These are phyloP conservation scores for Limenitis camilla DNA, from an alignment of 2,888 invertebrate species.

Conservation along the genomic window DNA sequence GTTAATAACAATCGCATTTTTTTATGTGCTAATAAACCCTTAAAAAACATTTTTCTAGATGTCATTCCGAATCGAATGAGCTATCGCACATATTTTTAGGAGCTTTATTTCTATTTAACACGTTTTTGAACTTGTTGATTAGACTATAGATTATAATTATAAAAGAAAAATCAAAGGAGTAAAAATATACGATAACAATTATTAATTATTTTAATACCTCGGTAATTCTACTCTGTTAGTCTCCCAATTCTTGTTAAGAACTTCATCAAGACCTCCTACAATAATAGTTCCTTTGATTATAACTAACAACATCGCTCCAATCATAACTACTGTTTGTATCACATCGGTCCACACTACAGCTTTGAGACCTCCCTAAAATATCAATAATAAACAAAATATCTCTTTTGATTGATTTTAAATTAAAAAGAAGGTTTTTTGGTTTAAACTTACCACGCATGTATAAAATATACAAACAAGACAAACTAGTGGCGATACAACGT, in stretches of 20 bases:
- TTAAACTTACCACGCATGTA: slow-evolving; percentile 79
- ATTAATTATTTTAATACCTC: slow-evolving; percentile 49
- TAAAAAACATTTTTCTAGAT: no score
- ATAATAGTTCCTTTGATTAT: slow-evolving; percentile 77
- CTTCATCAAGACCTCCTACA: slow-evolving; percentile 77
- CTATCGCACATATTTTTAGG: no score
- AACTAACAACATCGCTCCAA: slow-evolving; percentile 79
- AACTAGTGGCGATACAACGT: slow-evolving; percentile 81
- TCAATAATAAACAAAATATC: neutral
- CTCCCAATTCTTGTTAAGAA: slow-evolving; percentile 71
- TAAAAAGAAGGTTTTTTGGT: no score
- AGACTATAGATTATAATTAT: no score
- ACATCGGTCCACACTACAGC: slow-evolving; percentile 85
- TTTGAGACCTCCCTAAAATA: slow-evolving; percentile 77
- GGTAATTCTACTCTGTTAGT: slow-evolving; percentile 77
- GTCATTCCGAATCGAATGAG: no score
- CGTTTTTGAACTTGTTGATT: no score
- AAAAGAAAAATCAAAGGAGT: no score
- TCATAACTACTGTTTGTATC: slow-evolving; percentile 80
- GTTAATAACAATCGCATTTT: no score
- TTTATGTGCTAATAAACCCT: no score
- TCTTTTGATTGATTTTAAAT: neutral
- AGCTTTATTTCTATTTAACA: no score
- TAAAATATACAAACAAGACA: slow-evolving; percentile 87
- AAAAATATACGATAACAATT: no score